phyloP scores from a whole-genome alignment of 2,888 invertebrate genomes.

The Cerastis leucographa region DNA sequence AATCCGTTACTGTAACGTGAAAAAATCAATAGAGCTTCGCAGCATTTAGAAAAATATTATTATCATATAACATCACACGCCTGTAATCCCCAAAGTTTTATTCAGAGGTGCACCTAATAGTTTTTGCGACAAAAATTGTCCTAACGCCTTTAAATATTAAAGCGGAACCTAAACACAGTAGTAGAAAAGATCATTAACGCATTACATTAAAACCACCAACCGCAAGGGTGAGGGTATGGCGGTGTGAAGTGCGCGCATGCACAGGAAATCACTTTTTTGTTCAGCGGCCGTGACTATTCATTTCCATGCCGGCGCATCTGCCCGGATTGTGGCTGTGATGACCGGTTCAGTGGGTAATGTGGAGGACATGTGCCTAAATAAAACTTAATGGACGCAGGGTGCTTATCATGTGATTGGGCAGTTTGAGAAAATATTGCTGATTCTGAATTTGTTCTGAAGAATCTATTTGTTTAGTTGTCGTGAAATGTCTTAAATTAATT shows the following conservation, averaged over 20 bases:
- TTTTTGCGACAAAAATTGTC: neutral
- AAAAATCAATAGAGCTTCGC: neutral
- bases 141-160: neutral
- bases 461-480: neutral
- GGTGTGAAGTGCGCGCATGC: slow-evolving; percentile 41
- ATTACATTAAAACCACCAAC: slow-evolving; percentile 43
- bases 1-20: neutral
- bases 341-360: slow-evolving; percentile 30
- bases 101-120: neutral
- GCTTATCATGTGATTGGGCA: neutral
- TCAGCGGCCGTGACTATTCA: slow-evolving; percentile 63
- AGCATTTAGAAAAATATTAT: neutral
- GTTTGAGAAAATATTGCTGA: neutral
- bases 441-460: neutral
- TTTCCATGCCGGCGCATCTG: slow-evolving; percentile 62
- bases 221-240: slow-evolving; percentile 46
- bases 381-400: neutral
- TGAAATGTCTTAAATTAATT: neutral
- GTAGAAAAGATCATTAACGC: slow-evolving; percentile 40
- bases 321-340: slow-evolving; percentile 23
- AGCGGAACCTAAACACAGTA: slow-evolving; percentile 1
- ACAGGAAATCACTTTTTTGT: slow-evolving; percentile 66
- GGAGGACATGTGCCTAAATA: slow-evolving; percentile 38
- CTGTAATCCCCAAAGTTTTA: neutral
- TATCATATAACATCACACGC: neutral